Percentiles rank a stretch among this genome's conserved stretches.
Evolutionary conservation across 2,888 invertebrate species (phyloP).

Genomic region (Hyalella azteca): DNA sequence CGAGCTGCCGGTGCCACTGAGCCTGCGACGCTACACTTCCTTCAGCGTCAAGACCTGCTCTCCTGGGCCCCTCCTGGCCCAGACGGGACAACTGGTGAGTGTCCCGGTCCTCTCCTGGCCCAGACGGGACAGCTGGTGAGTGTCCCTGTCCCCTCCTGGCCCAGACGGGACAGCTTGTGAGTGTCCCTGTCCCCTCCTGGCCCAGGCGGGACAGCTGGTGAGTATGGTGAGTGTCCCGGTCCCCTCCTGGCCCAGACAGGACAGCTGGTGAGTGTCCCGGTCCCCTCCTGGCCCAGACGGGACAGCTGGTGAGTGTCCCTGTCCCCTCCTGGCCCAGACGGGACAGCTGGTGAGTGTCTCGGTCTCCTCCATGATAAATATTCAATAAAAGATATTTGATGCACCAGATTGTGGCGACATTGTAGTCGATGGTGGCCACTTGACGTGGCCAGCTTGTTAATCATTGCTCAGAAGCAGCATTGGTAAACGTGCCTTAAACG

Average conservation of each 20-base stretch:
- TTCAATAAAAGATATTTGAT: too few species aligned
- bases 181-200: constrained; percentile 42
- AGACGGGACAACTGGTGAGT: constrained; percentile 25
- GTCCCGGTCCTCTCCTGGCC: neutral
- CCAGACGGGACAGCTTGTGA: constrained; percentile 29
- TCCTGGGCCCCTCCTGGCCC: constrained; percentile 43
- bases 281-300: constrained; percentile 42
- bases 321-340: constrained; percentile 44
- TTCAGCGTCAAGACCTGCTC: constrained; percentile 57
- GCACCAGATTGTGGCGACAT: too few species aligned
- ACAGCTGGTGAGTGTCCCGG: constrained; percentile 35
- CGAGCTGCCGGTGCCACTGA: constrained; percentile 41
- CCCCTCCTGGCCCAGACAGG: constrained; percentile 42
- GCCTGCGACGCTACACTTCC: constrained; percentile 53
- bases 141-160: constrained; percentile 43
- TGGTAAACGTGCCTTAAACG: too few species aligned
- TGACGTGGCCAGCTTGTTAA: too few species aligned
- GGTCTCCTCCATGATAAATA: too few species aligned
- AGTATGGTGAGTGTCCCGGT: too few species aligned
- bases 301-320: neutral
- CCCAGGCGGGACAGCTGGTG: constrained; percentile 33
- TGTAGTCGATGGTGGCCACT: too few species aligned
- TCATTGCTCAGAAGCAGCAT: too few species aligned
- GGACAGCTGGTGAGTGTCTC: neutral
- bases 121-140: too few species aligned